These are phyloP conservation scores for Sanderia malayensis DNA, from an alignment of 30 jellyfish, hydroid and myxozoan species.

Conservation along the genomic window DNA sequence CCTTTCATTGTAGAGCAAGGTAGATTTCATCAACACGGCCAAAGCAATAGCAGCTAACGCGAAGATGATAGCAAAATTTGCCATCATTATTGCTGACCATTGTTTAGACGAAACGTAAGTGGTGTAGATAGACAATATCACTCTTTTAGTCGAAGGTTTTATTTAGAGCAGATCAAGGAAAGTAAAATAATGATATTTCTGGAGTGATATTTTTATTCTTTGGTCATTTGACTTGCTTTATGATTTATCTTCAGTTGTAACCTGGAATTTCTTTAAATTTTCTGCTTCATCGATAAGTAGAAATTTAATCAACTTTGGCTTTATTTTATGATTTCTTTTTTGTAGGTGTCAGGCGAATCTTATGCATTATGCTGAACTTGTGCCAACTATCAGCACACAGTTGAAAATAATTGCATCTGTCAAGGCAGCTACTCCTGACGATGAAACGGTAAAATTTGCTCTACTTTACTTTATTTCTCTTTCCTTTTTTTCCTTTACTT, in stretches of 20 bases:
- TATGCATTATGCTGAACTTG: slow-evolving; percentile 69
- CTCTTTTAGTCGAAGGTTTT: neutral
- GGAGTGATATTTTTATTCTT: too few relatives aligned
- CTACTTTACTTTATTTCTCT: too few relatives aligned
- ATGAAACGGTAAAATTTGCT: slow-evolving; percentile 79
- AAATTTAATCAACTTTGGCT: too few relatives aligned
- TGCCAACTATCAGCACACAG: slow-evolving; percentile 84
- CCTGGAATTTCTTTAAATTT: too few relatives aligned
- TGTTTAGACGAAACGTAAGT: slow-evolving; percentile 69
- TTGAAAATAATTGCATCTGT: slow-evolving; percentile 73
- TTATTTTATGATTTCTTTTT: neutral
- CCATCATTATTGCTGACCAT: slow-evolving; percentile 59
- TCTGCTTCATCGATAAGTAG: too few relatives aligned
- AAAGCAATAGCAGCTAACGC: slow-evolving; percentile 92
- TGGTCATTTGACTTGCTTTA: too few relatives aligned
- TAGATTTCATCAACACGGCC: slow-evolving; percentile 72
- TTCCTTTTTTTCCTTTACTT: too few relatives aligned
- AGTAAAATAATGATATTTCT: too few relatives aligned
- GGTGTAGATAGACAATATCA: neutral
- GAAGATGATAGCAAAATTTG: slow-evolving; percentile 67
- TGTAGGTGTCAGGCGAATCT: slow-evolving; percentile 62
- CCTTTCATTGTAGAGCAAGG: slow-evolving; percentile 41
- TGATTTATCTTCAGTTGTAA: too few relatives aligned
- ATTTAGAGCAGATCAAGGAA: too few relatives aligned
- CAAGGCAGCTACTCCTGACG: slow-evolving; percentile 70